A percentile compares a stretch with the other conserved stretches of the same genome.
These are phyloP conservation scores for Melanostoma scalare DNA, from an alignment of 2,888 invertebrate genomes.

Conservation along the genomic window DNA sequence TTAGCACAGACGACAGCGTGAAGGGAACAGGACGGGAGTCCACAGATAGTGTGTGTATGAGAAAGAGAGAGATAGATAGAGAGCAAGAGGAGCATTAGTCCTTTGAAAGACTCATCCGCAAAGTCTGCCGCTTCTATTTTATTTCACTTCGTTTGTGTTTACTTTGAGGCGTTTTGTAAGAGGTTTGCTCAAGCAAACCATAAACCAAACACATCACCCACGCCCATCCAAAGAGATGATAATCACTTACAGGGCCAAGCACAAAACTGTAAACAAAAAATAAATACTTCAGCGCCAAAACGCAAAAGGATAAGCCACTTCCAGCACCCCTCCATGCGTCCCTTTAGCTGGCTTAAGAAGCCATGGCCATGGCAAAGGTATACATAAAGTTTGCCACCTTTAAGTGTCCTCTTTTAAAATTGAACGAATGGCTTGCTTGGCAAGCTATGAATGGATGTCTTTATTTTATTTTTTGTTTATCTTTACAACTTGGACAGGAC, in stretches of 20 bases:
- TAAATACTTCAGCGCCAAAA: conserved; percentile 28
- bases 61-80: too few relatives aligned
- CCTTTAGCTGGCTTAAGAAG: neutral
- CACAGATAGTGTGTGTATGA: neutral
- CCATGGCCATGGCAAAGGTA: neutral
- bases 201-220: conserved; percentile 61
- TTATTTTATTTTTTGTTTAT: conserved; percentile 26
- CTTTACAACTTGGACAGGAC: conserved; percentile 25
- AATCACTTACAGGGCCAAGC: conserved; percentile 52
- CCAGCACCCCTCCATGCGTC: conserved; percentile 19
- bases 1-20: conserved; percentile 29
- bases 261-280: conserved; percentile 47
- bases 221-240: conserved; percentile 47
- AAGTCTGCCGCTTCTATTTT: conserved; percentile 5
- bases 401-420: conserved; percentile 48
- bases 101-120: conserved; percentile 11
- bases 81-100: neutral
- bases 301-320: conserved; percentile 54
- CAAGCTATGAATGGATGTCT: conserved; percentile 25
- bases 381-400: conserved; percentile 38
- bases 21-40: too few relatives aligned
- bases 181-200: conserved; percentile 61
- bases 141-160: conserved; percentile 40
- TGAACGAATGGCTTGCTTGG: conserved; percentile 9
- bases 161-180: conserved; percentile 56